Evolutionary conservation across 2,113 vertebrate genomes (phyloP).

Genomic region (Pachypanchax playfairii): DNA sequence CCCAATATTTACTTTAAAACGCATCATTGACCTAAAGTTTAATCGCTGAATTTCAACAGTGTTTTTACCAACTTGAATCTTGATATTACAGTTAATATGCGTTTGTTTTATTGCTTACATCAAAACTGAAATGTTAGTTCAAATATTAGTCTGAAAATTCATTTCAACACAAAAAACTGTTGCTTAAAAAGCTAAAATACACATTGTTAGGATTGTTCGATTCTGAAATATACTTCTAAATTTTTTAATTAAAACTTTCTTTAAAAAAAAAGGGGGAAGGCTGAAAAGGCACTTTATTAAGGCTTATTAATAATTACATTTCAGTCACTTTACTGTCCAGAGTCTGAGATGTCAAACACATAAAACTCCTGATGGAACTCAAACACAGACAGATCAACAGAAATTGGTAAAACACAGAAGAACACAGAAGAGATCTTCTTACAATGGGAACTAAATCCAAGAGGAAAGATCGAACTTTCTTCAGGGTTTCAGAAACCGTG

Average conservation of each 20-base stretch:
- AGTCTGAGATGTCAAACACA: slow-evolving; percentile 39
- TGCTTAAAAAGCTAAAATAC: neutral
- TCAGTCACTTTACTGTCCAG: slow-evolving; percentile 29
- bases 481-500: slow-evolving; percentile 19
- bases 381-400: slow-evolving; percentile 7
- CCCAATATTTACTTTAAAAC: too few species aligned
- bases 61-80: neutral
- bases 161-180: neutral
- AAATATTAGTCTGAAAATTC: neutral
- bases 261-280: neutral
- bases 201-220: neutral
- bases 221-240: too few species aligned
- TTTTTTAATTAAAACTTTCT: neutral
- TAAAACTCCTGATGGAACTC: neutral
- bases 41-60: slow-evolving; percentile 13
- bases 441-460: slow-evolving; percentile 14
- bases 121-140: neutral
- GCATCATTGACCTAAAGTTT: neutral
- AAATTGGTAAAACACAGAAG: slow-evolving; percentile 4
- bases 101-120: neutral
- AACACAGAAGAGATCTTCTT: slow-evolving; percentile 11
- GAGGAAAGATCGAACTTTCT: slow-evolving; percentile 21
- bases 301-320: slow-evolving; percentile 1
- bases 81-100: slow-evolving; percentile 1
- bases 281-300: neutral